A percentile compares a stretch with the other conserved stretches of the same genome.
These are phyloP conservation scores for Heliconius erato DNA, from an alignment of 2,888 invertebrate species.

Conservation along the genomic window DNA sequence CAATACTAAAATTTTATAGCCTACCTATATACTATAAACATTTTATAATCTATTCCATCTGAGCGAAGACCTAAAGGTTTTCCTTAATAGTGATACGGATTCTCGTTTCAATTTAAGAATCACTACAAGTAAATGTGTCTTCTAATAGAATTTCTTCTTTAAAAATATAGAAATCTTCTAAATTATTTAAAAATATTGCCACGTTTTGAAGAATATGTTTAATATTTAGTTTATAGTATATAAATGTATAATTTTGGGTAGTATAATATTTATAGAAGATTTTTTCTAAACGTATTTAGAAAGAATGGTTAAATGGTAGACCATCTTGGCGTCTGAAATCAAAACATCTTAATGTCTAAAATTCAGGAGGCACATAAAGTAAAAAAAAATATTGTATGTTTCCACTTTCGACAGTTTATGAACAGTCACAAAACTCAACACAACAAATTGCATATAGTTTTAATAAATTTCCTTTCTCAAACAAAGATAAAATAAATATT, in stretches of 20 bases:
- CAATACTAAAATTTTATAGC: neutral
- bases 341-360: too few relatives aligned
- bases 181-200: neutral
- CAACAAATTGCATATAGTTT: neutral
- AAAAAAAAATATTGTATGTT: neutral
- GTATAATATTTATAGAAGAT: neutral
- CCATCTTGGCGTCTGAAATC: too few relatives aligned
- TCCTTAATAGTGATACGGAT: conserved; percentile 36
- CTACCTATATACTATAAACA: neutral
- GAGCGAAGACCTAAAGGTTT: conserved; percentile 15
- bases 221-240: neutral
- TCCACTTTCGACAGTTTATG: too few relatives aligned
- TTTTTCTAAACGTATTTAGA: neutral
- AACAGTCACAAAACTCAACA: too few relatives aligned
- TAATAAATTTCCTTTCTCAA: neutral
- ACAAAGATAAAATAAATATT: conserved; percentile 22
- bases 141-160: neutral
- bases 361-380: neutral
- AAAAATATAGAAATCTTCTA: neutral
- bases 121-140: conserved; percentile 21
- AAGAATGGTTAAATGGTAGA: too few relatives aligned
- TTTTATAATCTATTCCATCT: neutral
- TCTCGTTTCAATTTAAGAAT: conserved; percentile 39
- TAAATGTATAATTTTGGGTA: neutral
- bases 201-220: neutral